These are phyloP conservation scores for Atethmia centrago DNA, from an alignment of 2,888 invertebrate genomes.

Conservation along the genomic window DNA sequence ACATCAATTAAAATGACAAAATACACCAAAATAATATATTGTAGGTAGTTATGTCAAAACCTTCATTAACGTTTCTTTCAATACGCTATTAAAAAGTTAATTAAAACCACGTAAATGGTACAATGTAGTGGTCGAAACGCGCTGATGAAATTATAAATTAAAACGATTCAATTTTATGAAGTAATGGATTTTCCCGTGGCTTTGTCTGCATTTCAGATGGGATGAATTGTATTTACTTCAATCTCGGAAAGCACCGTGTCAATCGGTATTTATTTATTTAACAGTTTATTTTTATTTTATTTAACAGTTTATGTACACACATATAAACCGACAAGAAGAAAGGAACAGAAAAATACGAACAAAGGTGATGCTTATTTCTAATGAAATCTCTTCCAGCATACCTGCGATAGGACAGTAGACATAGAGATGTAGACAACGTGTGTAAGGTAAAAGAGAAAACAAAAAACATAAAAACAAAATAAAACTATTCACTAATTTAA, in stretches of 20 bases:
- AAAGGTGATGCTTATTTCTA: too few species aligned
- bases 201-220: conserved; percentile 33
- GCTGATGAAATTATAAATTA: conserved; percentile 63
- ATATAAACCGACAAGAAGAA: too few species aligned
- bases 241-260: neutral
- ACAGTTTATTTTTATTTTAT: too few species aligned
- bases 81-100: conserved; percentile 62
- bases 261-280: neutral
- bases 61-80: conserved; percentile 63
- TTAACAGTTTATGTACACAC: too few species aligned
- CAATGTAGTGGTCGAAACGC: conserved; percentile 53
- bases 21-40: conserved; percentile 28
- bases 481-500: too few species aligned
- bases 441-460: too few species aligned
- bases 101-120: conserved; percentile 51
- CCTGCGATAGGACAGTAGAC: too few species aligned
- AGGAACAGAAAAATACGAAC: too few species aligned
- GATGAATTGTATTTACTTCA: conserved; percentile 25
- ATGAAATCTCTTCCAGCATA: too few species aligned
- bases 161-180: conserved; percentile 49
- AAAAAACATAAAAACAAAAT: too few species aligned
- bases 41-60: conserved; percentile 18
- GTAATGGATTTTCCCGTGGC: conserved; percentile 51
- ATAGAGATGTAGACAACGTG: too few species aligned
- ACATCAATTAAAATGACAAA: conserved; percentile 49